Evolutionary conservation across 2,888 invertebrate species (phyloP).

Genomic region (Dolomedes plantarius): DNA sequence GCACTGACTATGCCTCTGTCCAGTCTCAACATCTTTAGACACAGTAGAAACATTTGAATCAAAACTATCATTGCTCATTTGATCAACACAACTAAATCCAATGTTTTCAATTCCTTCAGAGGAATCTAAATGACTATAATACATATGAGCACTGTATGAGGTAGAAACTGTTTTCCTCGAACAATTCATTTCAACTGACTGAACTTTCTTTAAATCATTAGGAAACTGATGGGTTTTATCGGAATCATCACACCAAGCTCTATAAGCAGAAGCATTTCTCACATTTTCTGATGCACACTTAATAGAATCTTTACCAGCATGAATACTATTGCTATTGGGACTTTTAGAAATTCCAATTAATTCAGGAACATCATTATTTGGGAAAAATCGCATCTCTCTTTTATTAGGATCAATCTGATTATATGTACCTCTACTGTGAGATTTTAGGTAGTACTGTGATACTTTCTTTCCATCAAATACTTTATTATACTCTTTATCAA

Average conservation of each 20-base stretch:
- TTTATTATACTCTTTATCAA: conserved; percentile 72
- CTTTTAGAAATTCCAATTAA: conserved; percentile 25
- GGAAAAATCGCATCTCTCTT: conserved; percentile 50
- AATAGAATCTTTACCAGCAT: not conserved
- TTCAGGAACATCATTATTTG: conserved; percentile 28
- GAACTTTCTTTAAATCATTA: not conserved
- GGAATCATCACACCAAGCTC: conserved; percentile 17
- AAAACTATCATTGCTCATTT: conserved; percentile 7
- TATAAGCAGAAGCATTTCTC: conserved; percentile 6
- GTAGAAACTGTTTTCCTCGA: not conserved
- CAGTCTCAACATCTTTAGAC: not conserved
- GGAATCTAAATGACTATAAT: conserved; percentile 22
- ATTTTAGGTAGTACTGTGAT: conserved; percentile 51
- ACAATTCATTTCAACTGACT: not conserved
- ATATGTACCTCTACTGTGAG: conserved; percentile 21
- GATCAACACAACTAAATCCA: conserved; percentile 50
- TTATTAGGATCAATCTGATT: not conserved
- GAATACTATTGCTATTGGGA: conserved; percentile 32
- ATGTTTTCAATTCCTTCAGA: conserved; percentile 59
- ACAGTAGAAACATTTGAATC: not conserved
- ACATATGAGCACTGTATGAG: not conserved
- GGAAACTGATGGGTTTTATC: not conserved
- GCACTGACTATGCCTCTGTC: conserved; percentile 19
- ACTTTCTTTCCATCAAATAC: conserved; percentile 72
- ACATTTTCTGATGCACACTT: not conserved